These are phyloP conservation scores for Rhopilema esculentum DNA, from an alignment of 30 jellyfish, hydroid and myxozoan species.

Conservation along the genomic window DNA sequence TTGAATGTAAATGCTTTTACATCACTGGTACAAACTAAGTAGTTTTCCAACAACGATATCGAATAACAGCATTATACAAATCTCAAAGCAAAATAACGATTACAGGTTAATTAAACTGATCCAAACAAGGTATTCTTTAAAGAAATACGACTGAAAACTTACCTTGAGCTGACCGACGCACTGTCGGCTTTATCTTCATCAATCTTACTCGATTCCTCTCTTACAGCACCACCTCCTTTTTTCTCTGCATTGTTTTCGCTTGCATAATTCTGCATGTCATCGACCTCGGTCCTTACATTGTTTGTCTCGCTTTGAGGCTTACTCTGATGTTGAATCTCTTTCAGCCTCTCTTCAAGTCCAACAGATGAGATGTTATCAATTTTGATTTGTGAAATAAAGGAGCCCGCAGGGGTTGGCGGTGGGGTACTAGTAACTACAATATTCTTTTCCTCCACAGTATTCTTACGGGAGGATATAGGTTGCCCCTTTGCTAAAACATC, in stretches of 20 bases:
- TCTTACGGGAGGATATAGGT: conserved; percentile 22
- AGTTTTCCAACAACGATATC: too few species aligned
- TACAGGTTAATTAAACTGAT: too few species aligned
- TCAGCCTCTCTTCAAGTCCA: conserved; percentile 32
- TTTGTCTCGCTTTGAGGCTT: background rate
- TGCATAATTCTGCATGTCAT: background rate
- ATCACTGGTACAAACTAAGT: too few species aligned
- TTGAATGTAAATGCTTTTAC: too few species aligned
- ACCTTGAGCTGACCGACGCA: conserved; percentile 1
- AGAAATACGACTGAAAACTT: too few species aligned
- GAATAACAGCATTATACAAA: too few species aligned
- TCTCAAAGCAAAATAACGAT: too few species aligned
- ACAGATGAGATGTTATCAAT: background rate
- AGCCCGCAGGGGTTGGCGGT: conserved; percentile 52
- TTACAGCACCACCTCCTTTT: background rate
- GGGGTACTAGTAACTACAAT: conserved; percentile 33
- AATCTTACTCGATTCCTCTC: background rate
- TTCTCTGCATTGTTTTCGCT: background rate
- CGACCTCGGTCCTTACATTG: background rate
- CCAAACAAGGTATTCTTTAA: too few species aligned
- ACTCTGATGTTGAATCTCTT: background rate
- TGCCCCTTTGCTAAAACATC: conserved; percentile 43
- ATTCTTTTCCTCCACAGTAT: background rate
- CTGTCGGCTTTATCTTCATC: conserved; percentile 25
- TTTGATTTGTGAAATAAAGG: background rate